Percentiles rank a stretch among this genome's conserved stretches.
These are phyloP conservation scores for Alviniconcha marisindica DNA, from an alignment of 1,140 invertebrate genomes.

Conservation along the genomic window DNA sequence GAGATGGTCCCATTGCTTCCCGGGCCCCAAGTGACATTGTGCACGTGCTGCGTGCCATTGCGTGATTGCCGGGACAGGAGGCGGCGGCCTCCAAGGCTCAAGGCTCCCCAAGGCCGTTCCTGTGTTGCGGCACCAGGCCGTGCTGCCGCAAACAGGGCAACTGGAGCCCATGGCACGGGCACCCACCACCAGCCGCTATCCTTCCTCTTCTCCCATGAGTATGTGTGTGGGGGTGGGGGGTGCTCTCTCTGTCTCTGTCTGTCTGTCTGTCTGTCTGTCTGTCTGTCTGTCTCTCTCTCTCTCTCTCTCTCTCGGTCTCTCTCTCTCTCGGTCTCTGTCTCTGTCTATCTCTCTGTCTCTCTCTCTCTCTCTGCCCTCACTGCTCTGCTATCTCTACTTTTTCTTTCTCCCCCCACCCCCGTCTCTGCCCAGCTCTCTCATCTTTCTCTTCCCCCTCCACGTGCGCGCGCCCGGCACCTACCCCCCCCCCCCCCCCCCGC, in stretches of 20 bases:
- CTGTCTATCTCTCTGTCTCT: background rate
- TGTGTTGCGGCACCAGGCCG: too few species aligned
- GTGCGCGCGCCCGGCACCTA: background rate
- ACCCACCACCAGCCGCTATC: too few species aligned
- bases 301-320: background rate
- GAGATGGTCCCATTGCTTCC: too few species aligned
- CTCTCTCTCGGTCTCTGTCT: background rate
- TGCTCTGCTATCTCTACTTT: background rate
- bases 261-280: background rate
- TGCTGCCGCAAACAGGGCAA: too few species aligned
- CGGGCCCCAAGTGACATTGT: too few species aligned
- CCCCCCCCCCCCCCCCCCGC: background rate
- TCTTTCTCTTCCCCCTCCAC: too few species aligned
- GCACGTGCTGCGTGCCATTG: too few species aligned
- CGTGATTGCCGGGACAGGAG: too few species aligned
- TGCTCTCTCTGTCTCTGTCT: background rate
- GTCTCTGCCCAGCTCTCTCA: background rate
- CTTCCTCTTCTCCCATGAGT: background rate
- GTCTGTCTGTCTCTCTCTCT: background rate
- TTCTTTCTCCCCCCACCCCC: background rate
- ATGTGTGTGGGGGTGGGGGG: background rate
- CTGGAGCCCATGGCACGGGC: background rate
- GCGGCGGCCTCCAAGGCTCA: too few species aligned
- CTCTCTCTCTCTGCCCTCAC: constrained; percentile 1
- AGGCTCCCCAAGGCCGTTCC: too few species aligned